Evolutionary conservation across 1,140 invertebrate species (phyloP).

Genomic region (Eriosoma lanigerum): DNA sequence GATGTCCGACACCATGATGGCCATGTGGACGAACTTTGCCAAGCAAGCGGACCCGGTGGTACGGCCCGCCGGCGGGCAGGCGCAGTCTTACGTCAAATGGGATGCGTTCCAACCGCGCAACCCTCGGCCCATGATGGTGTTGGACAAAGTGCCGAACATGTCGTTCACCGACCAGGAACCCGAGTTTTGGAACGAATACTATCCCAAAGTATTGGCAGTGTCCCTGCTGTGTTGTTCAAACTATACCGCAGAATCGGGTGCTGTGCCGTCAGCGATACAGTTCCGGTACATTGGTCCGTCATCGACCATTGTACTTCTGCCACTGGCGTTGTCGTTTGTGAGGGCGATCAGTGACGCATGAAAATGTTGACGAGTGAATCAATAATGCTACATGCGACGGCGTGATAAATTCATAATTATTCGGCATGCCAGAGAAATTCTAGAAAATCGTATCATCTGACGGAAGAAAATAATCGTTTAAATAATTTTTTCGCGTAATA

Average conservation of each 20-base stretch:
- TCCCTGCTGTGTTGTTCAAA: slow-evolving; percentile 53
- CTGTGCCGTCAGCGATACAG: background rate
- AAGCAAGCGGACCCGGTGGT: slow-evolving; percentile 71
- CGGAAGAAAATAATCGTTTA: too few relatives aligned
- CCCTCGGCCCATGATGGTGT: slow-evolving; percentile 69
- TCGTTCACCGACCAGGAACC: slow-evolving; percentile 59
- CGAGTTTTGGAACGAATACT: slow-evolving; percentile 80
- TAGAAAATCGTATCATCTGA: too few relatives aligned
- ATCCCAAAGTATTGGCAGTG: slow-evolving; percentile 64
- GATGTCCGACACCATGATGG: slow-evolving; percentile 74
- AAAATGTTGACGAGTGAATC: too few relatives aligned
- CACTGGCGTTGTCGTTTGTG: too few relatives aligned
- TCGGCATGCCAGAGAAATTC: too few relatives aligned
- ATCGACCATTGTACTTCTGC: background rate
- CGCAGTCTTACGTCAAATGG: slow-evolving; percentile 64
- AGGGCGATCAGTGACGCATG: too few relatives aligned
- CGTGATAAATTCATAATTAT: too few relatives aligned
- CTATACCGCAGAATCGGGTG: slow-evolving; percentile 21
- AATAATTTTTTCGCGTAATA: too few relatives aligned
- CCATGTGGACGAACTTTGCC: slow-evolving; percentile 73
- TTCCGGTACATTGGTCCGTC: background rate
- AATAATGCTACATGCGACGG: too few relatives aligned
- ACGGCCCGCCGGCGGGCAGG: slow-evolving; percentile 59
- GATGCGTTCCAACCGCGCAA: slow-evolving; percentile 66
- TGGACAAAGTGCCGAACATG: slow-evolving; percentile 75